phyloP scores from a whole-genome alignment of 2,113 vertebrate genomes.

The Leucopsar rothschildi region DNA sequence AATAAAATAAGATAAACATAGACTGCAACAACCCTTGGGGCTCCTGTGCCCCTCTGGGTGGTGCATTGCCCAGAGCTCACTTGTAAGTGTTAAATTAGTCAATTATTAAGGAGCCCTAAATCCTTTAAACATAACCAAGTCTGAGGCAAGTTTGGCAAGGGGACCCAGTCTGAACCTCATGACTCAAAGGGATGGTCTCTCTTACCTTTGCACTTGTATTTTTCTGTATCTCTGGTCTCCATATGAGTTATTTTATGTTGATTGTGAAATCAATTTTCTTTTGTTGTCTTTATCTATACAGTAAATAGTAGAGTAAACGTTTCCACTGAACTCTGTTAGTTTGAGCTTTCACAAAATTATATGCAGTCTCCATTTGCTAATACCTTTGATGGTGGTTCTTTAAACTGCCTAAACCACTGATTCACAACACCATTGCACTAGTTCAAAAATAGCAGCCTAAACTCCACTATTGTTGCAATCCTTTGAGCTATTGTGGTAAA shows the following conservation, averaged over 20 bases:
- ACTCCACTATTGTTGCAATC: background rate
- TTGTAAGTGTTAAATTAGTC: background rate
- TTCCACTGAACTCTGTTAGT: background rate
- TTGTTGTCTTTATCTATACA: background rate
- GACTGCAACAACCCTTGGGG: no score
- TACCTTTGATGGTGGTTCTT: background rate
- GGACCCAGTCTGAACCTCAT: background rate
- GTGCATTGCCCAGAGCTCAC: fast-evolving
- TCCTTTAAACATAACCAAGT: background rate
- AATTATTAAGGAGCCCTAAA: background rate
- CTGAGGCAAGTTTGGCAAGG: background rate
- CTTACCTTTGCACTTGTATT: background rate
- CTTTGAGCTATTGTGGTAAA: background rate
- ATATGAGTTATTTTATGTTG: background rate
- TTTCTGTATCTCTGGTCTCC: background rate
- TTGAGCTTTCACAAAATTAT: background rate
- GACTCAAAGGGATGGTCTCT: no score
- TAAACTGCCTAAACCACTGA: background rate
- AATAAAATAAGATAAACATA: no score
- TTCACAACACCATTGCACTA: no score
- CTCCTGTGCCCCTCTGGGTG: background rate
- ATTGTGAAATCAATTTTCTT: background rate
- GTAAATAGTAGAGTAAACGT: fast-evolving
- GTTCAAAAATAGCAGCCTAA: background rate
- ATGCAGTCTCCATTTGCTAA: background rate